phyloP scores from a whole-genome alignment of 92 coral and sea anemone species.

The Montipora capitata region DNA sequence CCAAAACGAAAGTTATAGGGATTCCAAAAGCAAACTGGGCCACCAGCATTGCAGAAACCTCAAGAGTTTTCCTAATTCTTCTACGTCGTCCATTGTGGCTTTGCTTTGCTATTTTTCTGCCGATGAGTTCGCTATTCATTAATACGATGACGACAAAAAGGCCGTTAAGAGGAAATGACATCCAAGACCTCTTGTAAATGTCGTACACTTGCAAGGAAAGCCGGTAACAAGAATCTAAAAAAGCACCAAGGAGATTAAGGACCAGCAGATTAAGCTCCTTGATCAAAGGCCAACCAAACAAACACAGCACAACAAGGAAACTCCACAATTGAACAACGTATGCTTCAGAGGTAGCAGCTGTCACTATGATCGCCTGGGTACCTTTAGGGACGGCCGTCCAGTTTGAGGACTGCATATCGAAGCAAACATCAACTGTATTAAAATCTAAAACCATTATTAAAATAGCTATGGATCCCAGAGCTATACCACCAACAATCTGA shows the following conservation, averaged over 20 bases:
- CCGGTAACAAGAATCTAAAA: constrained; percentile 62
- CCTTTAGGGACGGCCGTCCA: constrained; percentile 36
- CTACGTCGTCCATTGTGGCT: background rate
- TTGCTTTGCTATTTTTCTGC: constrained; percentile 13
- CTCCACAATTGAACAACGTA: constrained; percentile 65
- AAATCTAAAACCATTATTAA: constrained; percentile 66
- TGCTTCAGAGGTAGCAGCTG: constrained; percentile 42
- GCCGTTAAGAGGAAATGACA: constrained; percentile 53
- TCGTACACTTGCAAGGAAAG: constrained; percentile 66
- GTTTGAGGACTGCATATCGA: constrained; percentile 7
- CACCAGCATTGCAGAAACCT: constrained; percentile 29
- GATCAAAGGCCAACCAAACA: constrained; percentile 58
- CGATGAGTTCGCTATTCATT: constrained; percentile 53
- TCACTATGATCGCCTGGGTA: constrained; percentile 51
- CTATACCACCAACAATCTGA: constrained; percentile 18
- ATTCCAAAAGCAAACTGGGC: constrained; percentile 51
- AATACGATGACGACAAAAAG: constrained; percentile 44
- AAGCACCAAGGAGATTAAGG: constrained; percentile 68
- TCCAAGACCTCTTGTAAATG: constrained; percentile 61
- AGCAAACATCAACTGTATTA: constrained; percentile 76
- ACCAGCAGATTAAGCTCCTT: constrained; percentile 65
- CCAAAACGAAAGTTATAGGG: constrained; percentile 18
- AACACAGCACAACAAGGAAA: constrained; percentile 27
- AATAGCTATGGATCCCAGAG: constrained; percentile 45
- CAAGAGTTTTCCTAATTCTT: background rate